These are phyloP conservation scores for Limanda limanda DNA, from an alignment of 2,113 vertebrate species.

Conservation along the genomic window DNA sequence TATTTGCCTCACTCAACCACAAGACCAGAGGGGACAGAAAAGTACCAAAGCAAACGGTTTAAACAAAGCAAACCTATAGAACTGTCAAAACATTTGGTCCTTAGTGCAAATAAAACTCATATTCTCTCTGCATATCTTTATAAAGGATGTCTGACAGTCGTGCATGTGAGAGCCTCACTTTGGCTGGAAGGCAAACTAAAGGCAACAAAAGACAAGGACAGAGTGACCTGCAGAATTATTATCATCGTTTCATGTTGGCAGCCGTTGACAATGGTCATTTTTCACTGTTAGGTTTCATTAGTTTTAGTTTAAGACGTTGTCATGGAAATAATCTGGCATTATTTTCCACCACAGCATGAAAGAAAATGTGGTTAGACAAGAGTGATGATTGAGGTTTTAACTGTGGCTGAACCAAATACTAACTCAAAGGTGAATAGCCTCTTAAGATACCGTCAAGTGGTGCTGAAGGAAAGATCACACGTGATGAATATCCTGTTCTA, in stretches of 20 bases:
- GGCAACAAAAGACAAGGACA: constrained; percentile 48
- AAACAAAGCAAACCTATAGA: neutral
- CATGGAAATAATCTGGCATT: constrained; percentile 43
- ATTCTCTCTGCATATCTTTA: neutral
- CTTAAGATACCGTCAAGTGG: neutral
- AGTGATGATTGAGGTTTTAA: neutral
- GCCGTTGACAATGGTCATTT: constrained; percentile 52
- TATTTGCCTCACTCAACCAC: neutral
- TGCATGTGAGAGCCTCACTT: neutral
- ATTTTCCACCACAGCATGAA: constrained; percentile 22
- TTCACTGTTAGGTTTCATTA: constrained; percentile 63
- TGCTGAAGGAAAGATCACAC: neutral
- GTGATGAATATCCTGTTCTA: too few species aligned
- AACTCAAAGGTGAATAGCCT: neutral
- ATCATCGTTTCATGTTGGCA: constrained; percentile 32
- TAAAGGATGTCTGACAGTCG: neutral
- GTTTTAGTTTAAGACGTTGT: constrained; percentile 48
- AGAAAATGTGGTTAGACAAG: constrained; percentile 18
- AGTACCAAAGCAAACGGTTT: neutral
- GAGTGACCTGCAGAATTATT: constrained; percentile 34
- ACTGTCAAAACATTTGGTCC: neutral
- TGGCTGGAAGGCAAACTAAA: constrained; percentile 24
- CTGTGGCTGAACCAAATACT: neutral
- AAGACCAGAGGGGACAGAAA: neutral
- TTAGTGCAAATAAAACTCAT: neutral